A percentile compares a stretch with the other conserved stretches of the same genome.
phyloP scores from a whole-genome alignment of 2,888 invertebrate genomes.

The Agrotis ipsilon region DNA sequence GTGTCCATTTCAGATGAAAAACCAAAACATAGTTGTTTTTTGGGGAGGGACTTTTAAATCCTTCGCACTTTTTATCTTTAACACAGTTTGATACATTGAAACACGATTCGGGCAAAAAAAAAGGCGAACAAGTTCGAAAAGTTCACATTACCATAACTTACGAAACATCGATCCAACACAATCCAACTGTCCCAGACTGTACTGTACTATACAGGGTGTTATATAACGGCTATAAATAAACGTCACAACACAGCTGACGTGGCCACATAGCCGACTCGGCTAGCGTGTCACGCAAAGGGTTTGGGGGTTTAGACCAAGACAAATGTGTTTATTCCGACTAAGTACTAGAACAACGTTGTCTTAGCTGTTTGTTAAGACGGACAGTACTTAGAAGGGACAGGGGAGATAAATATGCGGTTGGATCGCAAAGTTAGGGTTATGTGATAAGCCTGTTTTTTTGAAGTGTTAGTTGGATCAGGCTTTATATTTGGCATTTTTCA shows the following conservation, averaged over 20 bases:
- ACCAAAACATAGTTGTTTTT: no score
- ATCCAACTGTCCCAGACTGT: slow-evolving; percentile 41
- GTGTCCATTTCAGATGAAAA: no score
- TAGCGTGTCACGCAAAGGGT: slow-evolving; percentile 69
- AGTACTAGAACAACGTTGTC: slow-evolving; percentile 63
- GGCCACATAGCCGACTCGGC: slow-evolving; percentile 63
- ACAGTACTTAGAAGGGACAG: slow-evolving; percentile 54
- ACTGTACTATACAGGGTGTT: slow-evolving; percentile 58
- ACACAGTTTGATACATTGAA: no score
- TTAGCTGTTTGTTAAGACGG: slow-evolving; percentile 58
- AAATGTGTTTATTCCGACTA: slow-evolving; percentile 68
- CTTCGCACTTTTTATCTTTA: no score
- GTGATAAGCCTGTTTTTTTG: slow-evolving; percentile 2
- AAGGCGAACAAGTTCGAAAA: not conserved
- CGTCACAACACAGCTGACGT: slow-evolving; percentile 66
- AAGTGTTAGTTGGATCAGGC: not conserved
- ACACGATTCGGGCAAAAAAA: not conserved
- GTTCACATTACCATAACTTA: not conserved
- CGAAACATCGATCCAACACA: not conserved
- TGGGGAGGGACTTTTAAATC: no score
- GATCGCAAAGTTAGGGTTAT: slow-evolving; percentile 11
- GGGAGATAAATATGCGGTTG: slow-evolving; percentile 46
- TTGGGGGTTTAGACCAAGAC: slow-evolving; percentile 66
- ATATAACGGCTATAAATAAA: slow-evolving; percentile 69
- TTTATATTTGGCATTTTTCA: not conserved